A percentile compares a stretch with the other conserved stretches of the same genome.
These are phyloP conservation scores for Euborellia annulipes DNA, from an alignment of 1,140 invertebrate species.

Conservation along the genomic window DNA sequence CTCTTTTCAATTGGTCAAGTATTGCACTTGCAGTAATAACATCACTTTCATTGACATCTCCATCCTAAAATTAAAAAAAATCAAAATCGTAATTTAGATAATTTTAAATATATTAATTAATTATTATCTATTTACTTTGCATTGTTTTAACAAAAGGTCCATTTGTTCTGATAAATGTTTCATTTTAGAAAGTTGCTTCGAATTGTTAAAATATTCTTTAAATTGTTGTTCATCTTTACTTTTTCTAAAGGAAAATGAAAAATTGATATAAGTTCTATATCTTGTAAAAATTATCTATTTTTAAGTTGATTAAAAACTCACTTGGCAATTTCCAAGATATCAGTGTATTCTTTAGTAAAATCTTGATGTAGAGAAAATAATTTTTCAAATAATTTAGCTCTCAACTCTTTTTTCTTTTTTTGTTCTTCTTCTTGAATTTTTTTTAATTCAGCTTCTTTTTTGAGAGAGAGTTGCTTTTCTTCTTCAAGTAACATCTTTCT, in stretches of 20 bases:
- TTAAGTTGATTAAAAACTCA: too few species aligned
- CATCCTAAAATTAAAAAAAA: neutral
- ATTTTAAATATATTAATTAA: too few species aligned
- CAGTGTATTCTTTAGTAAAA: neutral
- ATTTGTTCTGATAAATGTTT: constrained; percentile 7
- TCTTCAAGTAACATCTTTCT: constrained; percentile 23
- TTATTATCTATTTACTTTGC: too few species aligned
- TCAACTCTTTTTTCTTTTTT: constrained; percentile 18
- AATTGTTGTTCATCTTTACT: neutral
- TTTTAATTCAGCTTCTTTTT: constrained; percentile 26
- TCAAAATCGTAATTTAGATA: too few species aligned
- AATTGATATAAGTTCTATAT: too few species aligned
- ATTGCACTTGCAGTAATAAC: neutral
- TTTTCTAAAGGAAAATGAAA: constrained; percentile 5
- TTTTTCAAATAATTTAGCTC: constrained; percentile 22
- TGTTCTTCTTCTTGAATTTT: constrained; percentile 23
- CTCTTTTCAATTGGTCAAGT: neutral
- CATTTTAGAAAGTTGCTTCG: constrained; percentile 11
- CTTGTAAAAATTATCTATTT: too few species aligned
- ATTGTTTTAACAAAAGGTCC: neutral
- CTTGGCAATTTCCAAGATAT: constrained; percentile 1
- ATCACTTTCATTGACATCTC: neutral
- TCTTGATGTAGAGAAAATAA: constrained; percentile 13
- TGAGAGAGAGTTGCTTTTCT: constrained; percentile 25
- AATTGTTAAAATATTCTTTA: constrained; percentile 6